Evolutionary conservation across 2,113 vertebrate genomes (phyloP).

Genomic region (Panthera leo): DNA sequence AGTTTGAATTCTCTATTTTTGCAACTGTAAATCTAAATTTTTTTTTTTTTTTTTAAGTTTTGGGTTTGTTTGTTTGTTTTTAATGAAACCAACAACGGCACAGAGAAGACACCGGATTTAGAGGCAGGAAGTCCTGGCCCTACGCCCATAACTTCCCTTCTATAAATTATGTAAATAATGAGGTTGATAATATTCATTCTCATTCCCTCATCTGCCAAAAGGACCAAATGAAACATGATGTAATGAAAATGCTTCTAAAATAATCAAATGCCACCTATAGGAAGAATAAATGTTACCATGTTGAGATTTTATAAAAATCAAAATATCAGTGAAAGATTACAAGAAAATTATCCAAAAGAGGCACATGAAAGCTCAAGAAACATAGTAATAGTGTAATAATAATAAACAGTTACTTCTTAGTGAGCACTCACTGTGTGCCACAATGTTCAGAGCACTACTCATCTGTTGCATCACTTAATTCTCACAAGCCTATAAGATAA

Average conservation of each 20-base stretch:
- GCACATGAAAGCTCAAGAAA: not conserved
- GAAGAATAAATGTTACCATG: not conserved
- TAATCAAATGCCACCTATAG: not conserved
- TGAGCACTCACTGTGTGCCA: not conserved
- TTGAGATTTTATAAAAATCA: constrained; percentile 8
- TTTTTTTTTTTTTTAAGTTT: not conserved
- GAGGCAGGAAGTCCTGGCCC: not conserved
- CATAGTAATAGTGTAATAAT: not conserved
- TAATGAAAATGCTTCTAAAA: not conserved
- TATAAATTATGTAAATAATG: not conserved
- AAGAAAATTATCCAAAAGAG: not conserved
- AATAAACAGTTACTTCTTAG: not conserved
- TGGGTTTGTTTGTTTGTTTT: not conserved
- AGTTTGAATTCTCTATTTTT: constrained; percentile 38
- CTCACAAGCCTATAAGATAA: not conserved
- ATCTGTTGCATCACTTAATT: not conserved
- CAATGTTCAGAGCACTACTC: not conserved
- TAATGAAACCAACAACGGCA: not conserved
- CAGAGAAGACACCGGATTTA: not conserved
- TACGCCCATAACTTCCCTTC: not conserved
- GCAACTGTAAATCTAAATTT: not conserved
- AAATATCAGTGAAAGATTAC: not conserved
- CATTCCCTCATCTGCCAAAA: not conserved
- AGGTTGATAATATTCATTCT: not conserved
- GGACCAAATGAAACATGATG: not conserved